Base-by-base conservation (phyloP, 2,797 vertebrate species). In the Enteromius afrohamiltoni region DNA sequence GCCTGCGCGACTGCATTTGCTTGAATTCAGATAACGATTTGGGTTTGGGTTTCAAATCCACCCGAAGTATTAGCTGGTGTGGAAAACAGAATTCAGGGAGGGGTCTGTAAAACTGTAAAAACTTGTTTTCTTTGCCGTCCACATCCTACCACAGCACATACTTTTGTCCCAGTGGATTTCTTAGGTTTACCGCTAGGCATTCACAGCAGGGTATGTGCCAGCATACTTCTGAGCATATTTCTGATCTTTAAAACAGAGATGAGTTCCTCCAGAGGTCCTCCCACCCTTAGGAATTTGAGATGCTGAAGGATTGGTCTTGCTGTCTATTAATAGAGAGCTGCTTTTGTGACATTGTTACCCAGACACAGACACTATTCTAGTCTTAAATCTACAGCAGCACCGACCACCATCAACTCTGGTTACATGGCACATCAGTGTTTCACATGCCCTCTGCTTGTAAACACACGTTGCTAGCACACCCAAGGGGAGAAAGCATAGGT, bases 251-350 rank as follows among this genome's bases (percentile, higher is more conserved):
- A 90, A 83, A 92, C 87, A 87, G 88, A 90, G 83, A 88, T 89
- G 91, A 80, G 77, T 73, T 42, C 58, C 84, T 80, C 60, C 53
- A 60, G 26, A 13, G 77, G 91, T 29, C 29, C 29, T 29, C 82
- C 90, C 90, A 89, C 88, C 92, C 89, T 76, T 37, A 85, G 93
- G 93, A 95, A 95, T 95, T 93, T 91, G 91, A 93, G 92, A 92
- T 92, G 93, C 90, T 92, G 91, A 89, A 93, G 90, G 85, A 87
- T 89, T 85, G 85, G 89, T 92, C 90, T 89, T 88, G 89, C 90
- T 90, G 80, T 68, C 92, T 95, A 95, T 95, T 93, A 92, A 94
- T 94, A 95, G 93, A 87, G 87, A 89, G 91, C 91, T 90, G 91
- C 91, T 85, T 90, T 90, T 92, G 92, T 93, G 92, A 94, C 93